Evolutionary conservation across 2,113 vertebrate species (phyloP).

Genomic region (Otus sunia): DNA sequence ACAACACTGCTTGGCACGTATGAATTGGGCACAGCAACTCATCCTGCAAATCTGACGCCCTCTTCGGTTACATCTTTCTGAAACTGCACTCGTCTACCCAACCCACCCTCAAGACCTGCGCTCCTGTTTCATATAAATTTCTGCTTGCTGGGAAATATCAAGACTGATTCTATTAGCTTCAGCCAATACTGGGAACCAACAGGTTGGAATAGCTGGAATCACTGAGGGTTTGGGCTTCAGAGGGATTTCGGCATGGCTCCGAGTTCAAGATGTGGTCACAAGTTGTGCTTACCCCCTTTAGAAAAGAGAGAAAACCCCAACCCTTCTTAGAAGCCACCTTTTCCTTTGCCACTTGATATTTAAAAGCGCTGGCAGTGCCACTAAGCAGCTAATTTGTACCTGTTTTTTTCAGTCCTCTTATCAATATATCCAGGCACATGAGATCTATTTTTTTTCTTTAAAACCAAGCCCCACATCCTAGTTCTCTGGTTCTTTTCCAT

Average conservation of each 20-base stretch:
- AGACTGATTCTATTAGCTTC: not conserved
- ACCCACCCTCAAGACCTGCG: not conserved
- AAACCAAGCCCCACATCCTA: not conserved
- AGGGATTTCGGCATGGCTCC: not conserved
- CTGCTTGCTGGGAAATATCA: not conserved
- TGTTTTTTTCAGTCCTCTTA: not conserved
- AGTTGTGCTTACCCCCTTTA: not conserved
- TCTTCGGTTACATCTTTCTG: not conserved
- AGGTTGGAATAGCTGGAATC: not conserved
- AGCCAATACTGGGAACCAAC: not conserved
- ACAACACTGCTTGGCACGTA: rapidly evolving
- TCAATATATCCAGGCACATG: rapidly evolving
- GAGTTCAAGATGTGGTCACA: not conserved
- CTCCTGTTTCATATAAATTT: rapidly evolving
- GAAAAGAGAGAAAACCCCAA: not conserved
- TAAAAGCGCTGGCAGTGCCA: too few relatives aligned
- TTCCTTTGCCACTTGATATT: not conserved
- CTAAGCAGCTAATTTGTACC: not conserved
- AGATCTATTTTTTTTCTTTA: not conserved
- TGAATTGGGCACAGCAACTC: not conserved
- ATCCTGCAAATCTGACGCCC: rapidly evolving
- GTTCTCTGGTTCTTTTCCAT: not conserved
- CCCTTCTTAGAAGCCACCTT: not conserved
- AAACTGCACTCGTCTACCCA: not conserved
- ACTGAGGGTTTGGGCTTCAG: not conserved